phyloP scores from a whole-genome alignment of 2,797 vertebrate genomes.

The Margarornis squamiger region DNA sequence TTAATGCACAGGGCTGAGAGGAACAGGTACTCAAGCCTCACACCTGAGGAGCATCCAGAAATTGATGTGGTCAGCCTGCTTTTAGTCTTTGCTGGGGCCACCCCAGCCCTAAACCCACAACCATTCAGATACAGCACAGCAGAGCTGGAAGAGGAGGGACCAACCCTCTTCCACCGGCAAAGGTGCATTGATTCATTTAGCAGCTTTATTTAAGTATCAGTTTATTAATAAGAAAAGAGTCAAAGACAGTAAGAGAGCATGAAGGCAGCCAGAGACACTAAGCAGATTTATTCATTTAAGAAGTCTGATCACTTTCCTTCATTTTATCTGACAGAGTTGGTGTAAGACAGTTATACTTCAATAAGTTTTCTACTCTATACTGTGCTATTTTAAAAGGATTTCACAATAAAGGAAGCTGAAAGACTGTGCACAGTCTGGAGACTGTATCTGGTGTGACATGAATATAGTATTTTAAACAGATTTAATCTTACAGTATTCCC shows the following conservation, averaged over 20 bases:
- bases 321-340: constrained; percentile 40
- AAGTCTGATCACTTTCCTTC: background rate
- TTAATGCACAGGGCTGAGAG: constrained; percentile 18
- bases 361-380: constrained; percentile 10
- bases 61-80: background rate
- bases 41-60: constrained; percentile 50
- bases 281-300: constrained; percentile 20
- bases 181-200: background rate
- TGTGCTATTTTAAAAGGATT: constrained; percentile 56
- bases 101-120: background rate
- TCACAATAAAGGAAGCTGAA: constrained; percentile 53
- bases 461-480: constrained; percentile 58
- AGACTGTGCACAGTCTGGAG: constrained; percentile 45
- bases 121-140: background rate
- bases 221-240: background rate
- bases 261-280: background rate
- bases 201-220: background rate
- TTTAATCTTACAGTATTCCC: constrained; percentile 46
- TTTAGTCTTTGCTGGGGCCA: background rate
- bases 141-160: background rate
- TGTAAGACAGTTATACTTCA: constrained; percentile 43
- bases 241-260: background rate
- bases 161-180: background rate
- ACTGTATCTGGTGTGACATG: constrained; percentile 43
- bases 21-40: background rate